These are phyloP conservation scores for Sparus aurata DNA, from an alignment of 2,797 vertebrate species.

Conservation along the genomic window DNA sequence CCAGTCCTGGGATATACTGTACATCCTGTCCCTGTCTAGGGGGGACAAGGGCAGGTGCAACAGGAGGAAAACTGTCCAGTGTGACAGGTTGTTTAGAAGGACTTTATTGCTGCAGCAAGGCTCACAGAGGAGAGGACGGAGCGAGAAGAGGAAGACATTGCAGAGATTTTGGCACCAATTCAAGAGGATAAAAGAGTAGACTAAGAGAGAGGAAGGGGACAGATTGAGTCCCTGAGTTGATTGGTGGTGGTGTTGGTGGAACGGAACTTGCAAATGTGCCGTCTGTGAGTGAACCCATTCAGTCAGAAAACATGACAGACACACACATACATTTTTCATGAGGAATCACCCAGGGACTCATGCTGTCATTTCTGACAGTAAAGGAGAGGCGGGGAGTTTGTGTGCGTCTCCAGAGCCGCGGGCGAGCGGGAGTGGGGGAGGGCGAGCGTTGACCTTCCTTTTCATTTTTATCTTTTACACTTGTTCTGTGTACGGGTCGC, in stretches of 20 bases:
- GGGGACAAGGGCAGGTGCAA: conserved; percentile 24
- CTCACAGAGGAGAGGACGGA: not conserved
- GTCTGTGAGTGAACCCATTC: conserved; percentile 46
- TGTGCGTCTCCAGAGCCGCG: conserved; percentile 10
- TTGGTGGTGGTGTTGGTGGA: not conserved
- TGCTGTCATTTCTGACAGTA: conserved; percentile 61
- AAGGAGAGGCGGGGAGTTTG: conserved; percentile 29
- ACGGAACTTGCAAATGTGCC: not conserved
- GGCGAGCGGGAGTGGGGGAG: not conserved
- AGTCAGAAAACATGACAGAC: conserved; percentile 54
- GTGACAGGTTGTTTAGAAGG: conserved; percentile 39
- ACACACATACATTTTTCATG: conserved; percentile 63
- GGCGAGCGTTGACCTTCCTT: conserved; percentile 44
- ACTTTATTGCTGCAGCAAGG: conserved; percentile 51
- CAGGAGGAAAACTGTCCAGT: conserved; percentile 53
- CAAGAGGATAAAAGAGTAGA: not conserved
- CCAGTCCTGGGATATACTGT: conserved; percentile 46
- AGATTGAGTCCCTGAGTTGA: not conserved
- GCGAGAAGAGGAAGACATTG: not conserved
- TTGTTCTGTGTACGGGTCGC: conserved; percentile 23
- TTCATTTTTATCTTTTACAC: conserved; percentile 9
- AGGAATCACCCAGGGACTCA: conserved; percentile 43
- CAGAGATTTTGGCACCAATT: conserved; percentile 22
- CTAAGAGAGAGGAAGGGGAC: not conserved
- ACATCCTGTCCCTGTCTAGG: conserved; percentile 58